Base-by-base conservation (phyloP, 2,888 invertebrate species). In the Hymenopus coronatus region DNA sequence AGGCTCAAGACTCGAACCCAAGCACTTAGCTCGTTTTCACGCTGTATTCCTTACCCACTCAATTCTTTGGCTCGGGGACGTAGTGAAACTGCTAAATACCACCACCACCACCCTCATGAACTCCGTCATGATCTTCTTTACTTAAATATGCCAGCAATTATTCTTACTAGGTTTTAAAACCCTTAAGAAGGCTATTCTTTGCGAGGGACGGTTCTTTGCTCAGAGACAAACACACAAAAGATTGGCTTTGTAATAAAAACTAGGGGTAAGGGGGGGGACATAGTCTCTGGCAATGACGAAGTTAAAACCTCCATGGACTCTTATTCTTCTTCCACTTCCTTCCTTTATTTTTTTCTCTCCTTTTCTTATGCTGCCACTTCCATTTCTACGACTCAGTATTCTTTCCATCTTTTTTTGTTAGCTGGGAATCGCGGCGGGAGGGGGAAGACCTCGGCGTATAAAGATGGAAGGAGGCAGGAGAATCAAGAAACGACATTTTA, bases 131-230 rank as follows among this genome's bases (percentile, higher is more conserved):
- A 89, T 89, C 89, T 89, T 90, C 90, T 90, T 90, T 87, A 92
- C 93, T 93, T 93, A 93, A 93, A 93, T 93, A 93, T 93, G 92
- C 93, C 92, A 92, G 93, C 93, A 93, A 93, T 93, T 93, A 93
- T 93, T 93, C 93, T 93, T 93, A 93, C 93, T 93, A 93, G 93
- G 92, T 92, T 93, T 93, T 93, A 93, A 93, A 93, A 93, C 93
- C 93, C 93, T 93, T 93, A 93, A 93, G 93, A 93, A 93, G 92
- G 93, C 93, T 92, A 93, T 93, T 93, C 93, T 93, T 93, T 93
- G 93, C 93, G 92, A 30, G 87, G 87, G 81, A 85, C 87, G 54
- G 54, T 54, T 84, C 89, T 87, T 89, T 87, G 84, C 84, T 70
- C 87, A 89, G 87, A 85, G 82, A 83, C 54, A 83, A 83, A 40